phyloP scores from a whole-genome alignment of 2,797 vertebrate genomes.

The Chaetophractus vellerosus region DNA sequence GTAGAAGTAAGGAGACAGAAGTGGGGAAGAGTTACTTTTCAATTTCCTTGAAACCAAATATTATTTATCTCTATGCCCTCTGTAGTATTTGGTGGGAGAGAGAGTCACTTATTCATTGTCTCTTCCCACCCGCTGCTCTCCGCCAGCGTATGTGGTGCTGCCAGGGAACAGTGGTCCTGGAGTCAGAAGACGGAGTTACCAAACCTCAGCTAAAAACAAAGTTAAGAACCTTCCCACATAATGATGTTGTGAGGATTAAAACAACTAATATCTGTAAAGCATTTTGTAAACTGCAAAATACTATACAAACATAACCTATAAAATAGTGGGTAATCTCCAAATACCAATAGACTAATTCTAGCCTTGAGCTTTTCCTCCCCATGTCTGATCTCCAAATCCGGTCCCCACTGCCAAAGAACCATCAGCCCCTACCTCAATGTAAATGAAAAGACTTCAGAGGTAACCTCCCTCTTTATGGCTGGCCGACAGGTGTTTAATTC shows the following conservation, averaged over 20 bases:
- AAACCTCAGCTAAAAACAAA: slow-evolving; percentile 44
- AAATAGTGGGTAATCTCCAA: not conserved
- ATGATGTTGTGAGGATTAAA: slow-evolving; percentile 24
- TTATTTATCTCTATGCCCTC: not conserved
- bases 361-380: not conserved
- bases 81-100: not conserved
- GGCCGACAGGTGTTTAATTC: not conserved
- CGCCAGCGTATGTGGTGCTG: not conserved
- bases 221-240: not conserved
- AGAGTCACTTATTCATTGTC: not conserved
- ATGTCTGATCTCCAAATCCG: not conserved
- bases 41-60: slow-evolving; percentile 20
- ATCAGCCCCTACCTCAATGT: not conserved
- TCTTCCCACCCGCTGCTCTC: not conserved
- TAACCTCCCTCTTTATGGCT: not conserved
- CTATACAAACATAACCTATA: not conserved
- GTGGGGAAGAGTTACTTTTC: not conserved
- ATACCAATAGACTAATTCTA: not conserved
- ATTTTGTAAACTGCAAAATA: slow-evolving; percentile 60
- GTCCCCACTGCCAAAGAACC: not conserved
- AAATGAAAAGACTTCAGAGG: not conserved
- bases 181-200: not conserved
- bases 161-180: not conserved
- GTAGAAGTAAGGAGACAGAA: not conserved
- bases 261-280: slow-evolving; percentile 13